phyloP scores from a whole-genome alignment of 1,140 invertebrate species.

The Drosophila seguyi region DNA sequence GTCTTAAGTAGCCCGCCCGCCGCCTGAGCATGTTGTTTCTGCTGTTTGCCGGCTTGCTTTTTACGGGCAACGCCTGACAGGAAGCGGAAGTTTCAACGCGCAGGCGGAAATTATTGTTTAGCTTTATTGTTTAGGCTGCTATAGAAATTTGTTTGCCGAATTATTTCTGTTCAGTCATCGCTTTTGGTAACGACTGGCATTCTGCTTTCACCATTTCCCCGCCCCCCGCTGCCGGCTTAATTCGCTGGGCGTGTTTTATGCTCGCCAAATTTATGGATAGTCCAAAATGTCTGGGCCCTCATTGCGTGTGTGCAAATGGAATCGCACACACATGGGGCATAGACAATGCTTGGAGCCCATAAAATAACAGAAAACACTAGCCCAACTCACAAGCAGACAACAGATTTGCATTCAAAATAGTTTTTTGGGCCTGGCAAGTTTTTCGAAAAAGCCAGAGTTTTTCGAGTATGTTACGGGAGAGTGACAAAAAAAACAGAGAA shows the following conservation, averaged over 20 bases:
- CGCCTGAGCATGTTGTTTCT: conserved; percentile 30
- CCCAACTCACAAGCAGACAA: conserved; percentile 56
- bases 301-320: conserved; percentile 45
- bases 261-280: conserved; percentile 65
- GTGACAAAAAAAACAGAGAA: neutral
- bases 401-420: conserved; percentile 50
- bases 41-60: conserved; percentile 47
- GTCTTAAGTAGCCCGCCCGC: conserved; percentile 65
- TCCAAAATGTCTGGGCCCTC: conserved; percentile 38
- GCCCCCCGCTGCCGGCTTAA: conserved; percentile 37
- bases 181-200: conserved; percentile 33
- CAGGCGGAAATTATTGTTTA: conserved; percentile 81
- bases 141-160: conserved; percentile 81
- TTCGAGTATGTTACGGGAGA: neutral
- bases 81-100: conserved; percentile 80
- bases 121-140: conserved; percentile 80
- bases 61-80: conserved; percentile 64
- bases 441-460: conserved; percentile 19
- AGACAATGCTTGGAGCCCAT: conserved; percentile 37
- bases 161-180: conserved; percentile 78
- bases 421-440: conserved; percentile 26
- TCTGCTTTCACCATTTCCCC: conserved; percentile 9
- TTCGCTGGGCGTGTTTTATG: conserved; percentile 67
- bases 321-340: neutral
- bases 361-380: conserved; percentile 54